Percentiles rank a stretch among this genome's conserved stretches.
phyloP scores from a whole-genome alignment of 2,113 vertebrate genomes.

The Hippoglossus stenolepis region DNA sequence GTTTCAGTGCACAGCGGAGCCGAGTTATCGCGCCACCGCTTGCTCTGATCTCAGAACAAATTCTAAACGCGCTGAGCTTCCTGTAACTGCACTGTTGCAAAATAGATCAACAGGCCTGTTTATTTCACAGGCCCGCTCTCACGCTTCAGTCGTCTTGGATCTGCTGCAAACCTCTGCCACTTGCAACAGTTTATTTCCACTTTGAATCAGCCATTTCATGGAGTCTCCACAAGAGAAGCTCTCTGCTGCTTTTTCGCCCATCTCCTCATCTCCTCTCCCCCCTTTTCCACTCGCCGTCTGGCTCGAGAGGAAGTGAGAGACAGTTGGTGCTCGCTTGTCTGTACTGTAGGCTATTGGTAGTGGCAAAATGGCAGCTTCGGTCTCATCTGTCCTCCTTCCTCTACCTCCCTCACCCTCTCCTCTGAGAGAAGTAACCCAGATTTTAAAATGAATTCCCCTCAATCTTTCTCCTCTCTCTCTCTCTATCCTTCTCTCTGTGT shows the following conservation, averaged over 20 bases:
- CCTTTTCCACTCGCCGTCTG: conserved; percentile 39
- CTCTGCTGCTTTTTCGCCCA: neutral
- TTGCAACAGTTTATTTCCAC: conserved; percentile 24
- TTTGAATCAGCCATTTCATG: conserved; percentile 20
- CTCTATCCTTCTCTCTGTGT: conserved; percentile 48
- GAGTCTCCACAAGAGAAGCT: neutral
- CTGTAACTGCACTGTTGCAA: conserved; percentile 23
- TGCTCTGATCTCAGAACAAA: conserved; percentile 48
- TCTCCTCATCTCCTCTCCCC: conserved; percentile 7
- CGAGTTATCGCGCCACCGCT: conserved; percentile 43
- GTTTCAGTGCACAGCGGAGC: conserved; percentile 58
- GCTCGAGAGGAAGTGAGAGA: conserved; percentile 55
- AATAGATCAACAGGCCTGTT: conserved; percentile 44
- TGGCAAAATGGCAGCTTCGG: conserved; percentile 74
- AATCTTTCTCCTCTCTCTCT: conserved; percentile 63
- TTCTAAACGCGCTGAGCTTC: conserved; percentile 19
- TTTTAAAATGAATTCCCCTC: conserved; percentile 85
- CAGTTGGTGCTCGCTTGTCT: conserved; percentile 54
- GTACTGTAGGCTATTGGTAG: conserved; percentile 54
- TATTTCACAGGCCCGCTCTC: conserved; percentile 54
- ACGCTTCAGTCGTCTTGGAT: conserved; percentile 38
- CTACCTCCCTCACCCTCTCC: conserved; percentile 79
- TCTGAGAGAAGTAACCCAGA: conserved; percentile 86
- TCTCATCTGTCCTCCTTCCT: conserved; percentile 71
- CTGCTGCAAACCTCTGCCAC: conserved; percentile 5